phyloP scores from a whole-genome alignment of 2,113 vertebrate genomes.

The Chiloscyllium plagiosum region DNA sequence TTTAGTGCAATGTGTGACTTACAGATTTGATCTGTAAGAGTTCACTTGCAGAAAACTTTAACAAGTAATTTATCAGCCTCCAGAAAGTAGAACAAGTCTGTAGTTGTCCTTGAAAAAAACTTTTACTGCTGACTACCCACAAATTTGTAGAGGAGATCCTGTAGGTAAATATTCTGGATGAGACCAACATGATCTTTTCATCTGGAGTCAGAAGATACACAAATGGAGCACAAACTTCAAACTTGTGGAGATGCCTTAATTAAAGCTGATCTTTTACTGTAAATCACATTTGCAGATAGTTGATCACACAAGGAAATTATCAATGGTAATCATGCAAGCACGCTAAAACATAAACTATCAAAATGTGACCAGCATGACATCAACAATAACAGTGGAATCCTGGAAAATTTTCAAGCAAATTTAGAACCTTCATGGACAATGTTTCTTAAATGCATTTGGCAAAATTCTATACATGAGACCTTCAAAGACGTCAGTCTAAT shows the following conservation, averaged over 20 bases:
- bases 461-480: neutral
- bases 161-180: neutral
- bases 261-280: neutral
- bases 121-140: neutral
- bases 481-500: neutral
- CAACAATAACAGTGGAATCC: neutral
- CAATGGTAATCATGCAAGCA: neutral
- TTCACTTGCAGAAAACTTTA: constrained; percentile 9
- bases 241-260: neutral
- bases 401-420: neutral
- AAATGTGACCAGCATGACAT: neutral
- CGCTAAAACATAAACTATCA: neutral
- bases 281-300: constrained; percentile 10
- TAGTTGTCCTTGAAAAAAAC: constrained; percentile 24
- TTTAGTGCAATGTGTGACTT: neutral
- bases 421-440: neutral
- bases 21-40: neutral
- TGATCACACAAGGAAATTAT: neutral
- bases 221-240: neutral
- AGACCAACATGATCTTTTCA: neutral
- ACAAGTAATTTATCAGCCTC: constrained; percentile 25
- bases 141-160: neutral
- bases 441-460: neutral
- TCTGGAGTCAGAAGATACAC: neutral
- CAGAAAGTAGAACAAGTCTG: neutral